Conservation (phyloP, 1,140 invertebrate species). For the Heliconius congener region DNA sequence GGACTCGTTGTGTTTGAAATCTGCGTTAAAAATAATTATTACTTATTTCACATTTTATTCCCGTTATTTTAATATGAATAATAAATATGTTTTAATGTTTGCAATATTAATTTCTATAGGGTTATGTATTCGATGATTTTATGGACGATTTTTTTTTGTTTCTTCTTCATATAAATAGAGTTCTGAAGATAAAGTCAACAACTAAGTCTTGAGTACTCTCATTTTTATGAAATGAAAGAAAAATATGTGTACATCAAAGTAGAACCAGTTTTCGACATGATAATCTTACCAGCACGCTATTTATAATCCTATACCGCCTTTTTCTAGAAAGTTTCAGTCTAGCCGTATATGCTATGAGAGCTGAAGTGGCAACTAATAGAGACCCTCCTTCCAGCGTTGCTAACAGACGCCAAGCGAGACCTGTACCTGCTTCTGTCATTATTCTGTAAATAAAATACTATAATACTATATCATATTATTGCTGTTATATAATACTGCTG, state of each 20-base stretch:
- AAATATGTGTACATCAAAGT: too few species aligned
- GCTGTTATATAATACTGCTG: neutral
- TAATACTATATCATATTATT: neutral
- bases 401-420: slow-evolving; percentile 66
- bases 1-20: slow-evolving; percentile 57
- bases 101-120: too few species aligned
- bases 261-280: neutral
- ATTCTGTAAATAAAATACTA: slow-evolving; percentile 4
- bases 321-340: slow-evolving; percentile 41
- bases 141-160: too few species aligned
- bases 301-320: slow-evolving; percentile 37
- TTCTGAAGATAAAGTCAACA: too few species aligned
- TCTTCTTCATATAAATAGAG: too few species aligned
- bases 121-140: too few species aligned
- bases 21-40: slow-evolving; percentile 51
- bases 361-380: slow-evolving; percentile 56
- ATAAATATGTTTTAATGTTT: too few species aligned
- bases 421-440: slow-evolving; percentile 60
- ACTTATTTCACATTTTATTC: neutral
- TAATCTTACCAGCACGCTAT: slow-evolving; percentile 55
- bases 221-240: too few species aligned
- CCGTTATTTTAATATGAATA: neutral
- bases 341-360: slow-evolving; percentile 61
- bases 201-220: too few species aligned
- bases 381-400: slow-evolving; percentile 66